Percentiles rank a stretch among this genome's conserved stretches.
Conservation (phyloP, 2,888 invertebrate species). For the Idaea biselata region DNA sequence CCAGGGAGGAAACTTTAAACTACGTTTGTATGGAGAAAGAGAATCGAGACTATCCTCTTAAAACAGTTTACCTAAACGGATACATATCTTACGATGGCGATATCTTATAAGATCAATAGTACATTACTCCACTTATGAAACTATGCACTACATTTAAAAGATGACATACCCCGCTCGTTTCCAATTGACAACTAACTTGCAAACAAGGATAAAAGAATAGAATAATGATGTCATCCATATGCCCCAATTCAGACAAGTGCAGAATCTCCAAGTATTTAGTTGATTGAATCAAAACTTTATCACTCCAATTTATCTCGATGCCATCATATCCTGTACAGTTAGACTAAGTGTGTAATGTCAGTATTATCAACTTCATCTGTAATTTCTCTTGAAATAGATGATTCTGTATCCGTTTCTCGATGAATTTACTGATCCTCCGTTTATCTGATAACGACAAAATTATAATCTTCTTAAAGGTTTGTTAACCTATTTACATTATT, state of each 20-base stretch:
- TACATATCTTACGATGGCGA: too few relatives aligned
- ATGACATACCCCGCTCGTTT: neutral
- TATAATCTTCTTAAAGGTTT: neutral
- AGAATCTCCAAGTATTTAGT: slow-evolving; percentile 16
- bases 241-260: slow-evolving; percentile 23
- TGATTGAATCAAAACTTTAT: slow-evolving; percentile 25
- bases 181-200: slow-evolving; percentile 8
- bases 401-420: neutral
- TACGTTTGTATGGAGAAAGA: too few relatives aligned
- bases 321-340: slow-evolving; percentile 23
- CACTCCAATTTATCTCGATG: slow-evolving; percentile 28
- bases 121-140: neutral
- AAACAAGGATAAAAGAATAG: slow-evolving; percentile 18
- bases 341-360: slow-evolving; percentile 12
- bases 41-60: too few relatives aligned
- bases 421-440: neutral
- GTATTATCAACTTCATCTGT: slow-evolving; percentile 11
- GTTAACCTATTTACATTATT: too few relatives aligned
- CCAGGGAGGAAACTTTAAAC: too few relatives aligned
- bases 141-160: neutral
- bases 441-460: neutral
- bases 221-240: slow-evolving; percentile 25
- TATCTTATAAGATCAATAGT: neutral
- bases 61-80: too few relatives aligned
- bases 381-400: neutral